phyloP scores from a whole-genome alignment of 2,888 invertebrate genomes.

The Lucinisca nassula region DNA sequence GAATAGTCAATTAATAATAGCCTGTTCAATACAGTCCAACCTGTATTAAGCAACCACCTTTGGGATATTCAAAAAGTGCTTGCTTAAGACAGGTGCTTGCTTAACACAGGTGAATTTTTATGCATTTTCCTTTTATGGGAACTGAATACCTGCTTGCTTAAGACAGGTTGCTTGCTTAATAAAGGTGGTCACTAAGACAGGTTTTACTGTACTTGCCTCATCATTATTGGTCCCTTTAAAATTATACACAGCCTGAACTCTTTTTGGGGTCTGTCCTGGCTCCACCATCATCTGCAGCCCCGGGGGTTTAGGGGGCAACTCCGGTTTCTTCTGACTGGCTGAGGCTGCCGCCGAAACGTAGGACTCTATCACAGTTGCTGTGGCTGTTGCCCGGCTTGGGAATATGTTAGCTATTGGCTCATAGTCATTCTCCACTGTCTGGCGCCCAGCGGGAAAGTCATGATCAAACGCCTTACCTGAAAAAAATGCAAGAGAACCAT shows the following conservation, averaged over 20 bases:
- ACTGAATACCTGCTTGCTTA: too few species aligned
- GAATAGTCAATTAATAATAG: too few species aligned
- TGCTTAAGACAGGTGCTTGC: too few species aligned
- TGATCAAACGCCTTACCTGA: slow-evolving; percentile 62
- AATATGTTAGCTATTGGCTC: slow-evolving; percentile 72
- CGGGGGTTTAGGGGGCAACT: slow-evolving; percentile 73
- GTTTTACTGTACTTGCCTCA: too few species aligned
- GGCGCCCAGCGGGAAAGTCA: slow-evolving; percentile 38
- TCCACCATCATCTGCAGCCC: slow-evolving; percentile 77
- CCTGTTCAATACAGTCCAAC: too few species aligned
- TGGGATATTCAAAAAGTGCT: too few species aligned
- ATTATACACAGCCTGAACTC: slow-evolving; percentile 96
- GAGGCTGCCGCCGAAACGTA: slow-evolving; percentile 49
- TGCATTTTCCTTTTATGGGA: too few species aligned
- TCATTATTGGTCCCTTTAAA: slow-evolving; percentile 99
- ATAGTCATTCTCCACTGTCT: slow-evolving; percentile 74
- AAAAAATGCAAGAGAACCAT: too few species aligned
- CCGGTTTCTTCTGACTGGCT: slow-evolving; percentile 58
- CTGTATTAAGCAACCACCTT: too few species aligned
- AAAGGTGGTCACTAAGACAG: too few species aligned
- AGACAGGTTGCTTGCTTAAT: too few species aligned
- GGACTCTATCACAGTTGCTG: slow-evolving; percentile 69
- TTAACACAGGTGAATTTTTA: too few species aligned
- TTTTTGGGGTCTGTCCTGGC: slow-evolving; percentile 77
- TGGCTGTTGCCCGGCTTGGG: slow-evolving; percentile 64